Evolutionary conservation across 92 coral and sea anemone species (phyloP).

Genomic region (Scolanthus callimorphus): DNA sequence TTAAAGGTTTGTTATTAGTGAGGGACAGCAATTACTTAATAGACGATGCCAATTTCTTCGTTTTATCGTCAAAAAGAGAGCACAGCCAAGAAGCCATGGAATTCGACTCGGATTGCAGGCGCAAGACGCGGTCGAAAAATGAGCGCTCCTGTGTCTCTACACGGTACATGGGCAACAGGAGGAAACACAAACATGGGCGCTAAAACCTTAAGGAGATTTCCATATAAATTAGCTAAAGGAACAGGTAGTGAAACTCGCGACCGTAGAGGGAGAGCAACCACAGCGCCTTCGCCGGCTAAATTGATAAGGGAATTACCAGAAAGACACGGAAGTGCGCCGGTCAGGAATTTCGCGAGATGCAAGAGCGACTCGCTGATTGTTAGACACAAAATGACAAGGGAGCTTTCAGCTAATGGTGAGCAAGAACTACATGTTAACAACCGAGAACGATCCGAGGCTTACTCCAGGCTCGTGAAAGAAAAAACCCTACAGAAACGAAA

Average conservation of each 20-base stretch:
- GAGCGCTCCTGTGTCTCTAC: neutral
- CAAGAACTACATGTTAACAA: neutral
- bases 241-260: neutral
- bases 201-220: neutral
- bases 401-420: neutral
- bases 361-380: slow-evolving; percentile 26
- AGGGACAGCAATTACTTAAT: neutral
- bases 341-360: slow-evolving; percentile 8
- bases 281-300: slow-evolving; percentile 7
- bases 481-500: neutral
- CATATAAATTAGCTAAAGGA: neutral
- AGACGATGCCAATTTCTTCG: slow-evolving; percentile 80
- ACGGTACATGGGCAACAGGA: neutral
- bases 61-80: slow-evolving; percentile 52
- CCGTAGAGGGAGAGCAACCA: neutral
- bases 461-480: neutral
- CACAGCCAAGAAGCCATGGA: slow-evolving; percentile 51
- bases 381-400: neutral
- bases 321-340: neutral
- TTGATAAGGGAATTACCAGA: slow-evolving; percentile 8
- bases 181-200: too few species aligned
- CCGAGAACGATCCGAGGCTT: neutral
- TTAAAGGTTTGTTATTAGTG: neutral
- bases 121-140: neutral
- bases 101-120: slow-evolving; percentile 25